Percentiles rank a stretch among this genome's conserved stretches.
These are phyloP conservation scores for Corynorhinus townsendii DNA, from an alignment of 2,113 vertebrate species.

Conservation along the genomic window DNA sequence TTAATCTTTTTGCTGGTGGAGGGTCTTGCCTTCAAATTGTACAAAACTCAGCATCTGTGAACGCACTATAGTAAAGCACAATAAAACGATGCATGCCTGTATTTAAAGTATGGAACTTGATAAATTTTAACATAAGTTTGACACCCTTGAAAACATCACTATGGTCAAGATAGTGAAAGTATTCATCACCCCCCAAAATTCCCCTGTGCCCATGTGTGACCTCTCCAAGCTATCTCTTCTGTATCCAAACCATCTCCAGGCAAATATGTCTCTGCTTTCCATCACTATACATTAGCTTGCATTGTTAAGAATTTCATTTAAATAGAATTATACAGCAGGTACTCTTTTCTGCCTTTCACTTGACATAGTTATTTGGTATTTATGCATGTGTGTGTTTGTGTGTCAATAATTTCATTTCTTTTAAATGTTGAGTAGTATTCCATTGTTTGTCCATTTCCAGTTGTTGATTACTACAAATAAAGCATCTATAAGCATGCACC, in stretches of 20 bases:
- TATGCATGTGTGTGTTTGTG: not conserved
- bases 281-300: not conserved
- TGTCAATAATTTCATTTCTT: not conserved
- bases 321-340: not conserved
- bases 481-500: not conserved
- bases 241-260: not conserved
- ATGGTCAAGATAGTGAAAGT: not conserved
- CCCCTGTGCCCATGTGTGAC: not conserved
- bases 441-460: not conserved
- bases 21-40: not conserved
- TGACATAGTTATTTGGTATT: not conserved
- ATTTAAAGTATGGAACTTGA: not conserved
- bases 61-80: not conserved
- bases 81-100: not conserved
- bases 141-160: not conserved
- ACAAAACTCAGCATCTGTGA: not conserved
- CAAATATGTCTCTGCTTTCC: not conserved
- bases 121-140: not conserved
- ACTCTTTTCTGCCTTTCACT: not conserved
- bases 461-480: not conserved
- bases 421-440: not conserved
- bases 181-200: not conserved
- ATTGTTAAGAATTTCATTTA: slow-evolving; percentile 25
- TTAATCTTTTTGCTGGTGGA: not conserved
- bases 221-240: not conserved